A percentile compares a stretch with the other conserved stretches of the same genome.
Evolutionary conservation across 2,888 invertebrate genomes (phyloP).

Genomic region (Orchesella flavescens): DNA sequence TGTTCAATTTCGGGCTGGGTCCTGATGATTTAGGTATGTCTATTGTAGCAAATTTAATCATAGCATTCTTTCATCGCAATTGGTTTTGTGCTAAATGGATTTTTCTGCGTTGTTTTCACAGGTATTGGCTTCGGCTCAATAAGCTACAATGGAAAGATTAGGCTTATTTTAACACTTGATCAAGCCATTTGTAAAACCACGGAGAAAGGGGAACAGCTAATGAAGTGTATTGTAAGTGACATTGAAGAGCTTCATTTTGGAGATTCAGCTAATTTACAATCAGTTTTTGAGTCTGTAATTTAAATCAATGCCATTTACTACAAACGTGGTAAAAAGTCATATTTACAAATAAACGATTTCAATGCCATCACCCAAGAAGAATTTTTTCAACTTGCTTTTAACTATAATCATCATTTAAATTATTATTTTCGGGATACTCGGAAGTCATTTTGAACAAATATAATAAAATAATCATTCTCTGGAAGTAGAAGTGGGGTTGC

Average conservation of each 20-base stretch:
- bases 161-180: slow-evolving; percentile 20
- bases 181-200: neutral
- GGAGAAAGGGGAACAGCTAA: slow-evolving; percentile 9
- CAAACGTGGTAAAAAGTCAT: no score
- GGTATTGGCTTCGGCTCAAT: slow-evolving; percentile 22
- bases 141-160: slow-evolving; percentile 35
- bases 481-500: no score
- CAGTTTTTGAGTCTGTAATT: neutral
- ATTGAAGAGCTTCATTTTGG: slow-evolving; percentile 32
- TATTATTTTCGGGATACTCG: no score
- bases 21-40: slow-evolving; percentile 30
- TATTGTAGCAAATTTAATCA: neutral
- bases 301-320: no score
- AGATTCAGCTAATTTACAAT: slow-evolving; percentile 32
- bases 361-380: no score
- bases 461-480: no score
- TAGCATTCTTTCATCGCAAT: no score
- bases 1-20: slow-evolving; percentile 22
- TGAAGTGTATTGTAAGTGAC: slow-evolving; percentile 26
- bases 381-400: no score
- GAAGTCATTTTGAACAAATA: no score
- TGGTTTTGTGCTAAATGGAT: neutral
- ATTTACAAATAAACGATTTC: no score
- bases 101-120: no score
- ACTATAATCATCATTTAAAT: no score